Evolutionary conservation across 2,797 vertebrate genomes (phyloP), one percentile per base, ranked within the genome.

Genomic region (Enteromius thamalakanensis): DNA sequence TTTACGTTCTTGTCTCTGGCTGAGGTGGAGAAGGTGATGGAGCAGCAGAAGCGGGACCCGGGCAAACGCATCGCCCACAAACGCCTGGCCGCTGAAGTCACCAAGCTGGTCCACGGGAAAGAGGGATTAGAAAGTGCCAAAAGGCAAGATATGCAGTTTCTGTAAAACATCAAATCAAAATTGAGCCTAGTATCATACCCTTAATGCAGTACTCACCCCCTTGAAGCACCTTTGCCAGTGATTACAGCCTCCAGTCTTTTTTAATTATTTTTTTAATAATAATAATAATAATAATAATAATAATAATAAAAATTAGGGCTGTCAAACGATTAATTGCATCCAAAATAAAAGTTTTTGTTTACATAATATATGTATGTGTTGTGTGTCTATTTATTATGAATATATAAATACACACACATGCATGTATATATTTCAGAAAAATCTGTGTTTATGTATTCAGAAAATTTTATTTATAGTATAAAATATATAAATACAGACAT

Each of bases 61-160:
- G 94, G 95, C 60, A 97, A 96, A 88, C 92, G 98, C 40, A 90
- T 91, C 3, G 95, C 97, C 29, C 98, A 99, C 55, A 99, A 97
- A 84, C 94, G 97, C 3, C 96, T 99, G 78, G 98, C 98, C 1
- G 96, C 97, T 2, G 98, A 99, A 92, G 96, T 99, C 76, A 99
- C 97, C 14, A 99, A 99, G 80, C 94, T 99, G 55, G 97, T 99
- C 80, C 98, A 99, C 37, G 97, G 97, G 2, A 96, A 94, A 87
- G 96, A 97, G 14, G 98, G 98, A 1, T 91, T 99, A 1, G 95
- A 96, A 86, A 96, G 95, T 32, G 98, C 98, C 11, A 99, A 98
- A 89, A 97, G 97, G 98, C 98, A 40, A 89, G 23, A 65, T 8
- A 17, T 6, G 1, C 6, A 37, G 6, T 34, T 34, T 34, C 32